Evolutionary conservation across 2,113 vertebrate species (phyloP).

Genomic region (Panthera tigris): DNA sequence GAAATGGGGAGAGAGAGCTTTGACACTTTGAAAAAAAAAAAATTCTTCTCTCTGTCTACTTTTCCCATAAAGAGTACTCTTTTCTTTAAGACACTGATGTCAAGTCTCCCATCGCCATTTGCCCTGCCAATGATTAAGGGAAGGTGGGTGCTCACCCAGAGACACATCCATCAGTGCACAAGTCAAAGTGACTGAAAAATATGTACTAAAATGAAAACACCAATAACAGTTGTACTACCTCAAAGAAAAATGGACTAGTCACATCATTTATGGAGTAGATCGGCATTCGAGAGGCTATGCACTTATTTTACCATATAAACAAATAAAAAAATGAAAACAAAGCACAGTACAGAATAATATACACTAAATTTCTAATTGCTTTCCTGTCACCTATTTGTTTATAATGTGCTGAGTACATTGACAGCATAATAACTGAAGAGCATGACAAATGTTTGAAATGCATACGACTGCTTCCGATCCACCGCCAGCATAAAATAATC

Average conservation of each 20-base stretch:
- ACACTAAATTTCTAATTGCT: slow-evolving; percentile 56
- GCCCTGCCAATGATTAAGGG: not conserved
- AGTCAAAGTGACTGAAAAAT: slow-evolving; percentile 27
- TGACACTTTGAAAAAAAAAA: not conserved
- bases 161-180: not conserved
- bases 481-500: slow-evolving; percentile 35
- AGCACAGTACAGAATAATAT: not conserved
- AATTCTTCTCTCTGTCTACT: not conserved
- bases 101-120: not conserved
- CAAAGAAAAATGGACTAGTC: slow-evolving; percentile 30
- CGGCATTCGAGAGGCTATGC: not conserved
- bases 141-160: not conserved
- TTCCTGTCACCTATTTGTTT: slow-evolving; percentile 49
- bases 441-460: slow-evolving; percentile 21
- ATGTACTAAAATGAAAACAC: slow-evolving; percentile 40
- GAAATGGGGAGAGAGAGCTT: not conserved
- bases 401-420: not conserved
- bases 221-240: not conserved
- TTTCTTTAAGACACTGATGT: not conserved
- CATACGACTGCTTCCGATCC: not conserved
- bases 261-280: slow-evolving; percentile 6
- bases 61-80: not conserved
- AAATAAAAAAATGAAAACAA: slow-evolving; percentile 61
- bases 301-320: slow-evolving; percentile 45
- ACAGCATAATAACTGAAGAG: slow-evolving; percentile 38